Evolutionary conservation across 1,140 invertebrate genomes (phyloP), one percentile per base, ranked within the genome.

Genomic region (Pogonus chalceus): DNA sequence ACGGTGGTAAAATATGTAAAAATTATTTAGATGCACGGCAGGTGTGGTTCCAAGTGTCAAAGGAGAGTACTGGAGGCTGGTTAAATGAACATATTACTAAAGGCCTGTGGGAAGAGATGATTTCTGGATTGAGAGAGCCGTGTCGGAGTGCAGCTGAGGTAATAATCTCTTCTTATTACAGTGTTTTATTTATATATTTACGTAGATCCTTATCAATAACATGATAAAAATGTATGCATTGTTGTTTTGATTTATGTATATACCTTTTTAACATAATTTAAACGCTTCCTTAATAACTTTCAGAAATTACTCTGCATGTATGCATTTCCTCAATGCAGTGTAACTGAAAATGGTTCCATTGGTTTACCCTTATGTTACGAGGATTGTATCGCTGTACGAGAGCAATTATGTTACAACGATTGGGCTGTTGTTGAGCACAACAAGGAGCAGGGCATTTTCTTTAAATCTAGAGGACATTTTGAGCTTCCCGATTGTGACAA

Each of bases 341-440:
- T 83, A 60, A 77, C 79, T 59, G 77, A 79, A 52, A 72, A 69
- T 12, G 79, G 76, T 35, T 71, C 76, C 39, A 62, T 70, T 14
- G 72, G 70, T 22, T 69, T 91, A 54, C 87, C 88, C 16, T 69
- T 92, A 10, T 96, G 87, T 75, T 90, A 88, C 61, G 91, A 96
- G 78, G 92, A 95, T 66, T 96, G 94, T 67, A 81, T 90, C 62
- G 92, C 91, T 22, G 87, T 94, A 2, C 83, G 85, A 65, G 81
- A 90, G 64, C 79, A 91, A 58, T 90, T 95, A 70, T 97, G 93
- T 72, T 92, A 90, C 68, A 89, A 88, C 63, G 87, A 95, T 64
- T 96, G 92, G 92, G 83, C 87, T 16, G 69, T 90, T 23, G 84
- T 95, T 54, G 89, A 94, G 72, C 88, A 90, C 60, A 90, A 92